Conservation (phyloP, 2,888 invertebrate species). For the Pristionchus mayeri region DNA sequence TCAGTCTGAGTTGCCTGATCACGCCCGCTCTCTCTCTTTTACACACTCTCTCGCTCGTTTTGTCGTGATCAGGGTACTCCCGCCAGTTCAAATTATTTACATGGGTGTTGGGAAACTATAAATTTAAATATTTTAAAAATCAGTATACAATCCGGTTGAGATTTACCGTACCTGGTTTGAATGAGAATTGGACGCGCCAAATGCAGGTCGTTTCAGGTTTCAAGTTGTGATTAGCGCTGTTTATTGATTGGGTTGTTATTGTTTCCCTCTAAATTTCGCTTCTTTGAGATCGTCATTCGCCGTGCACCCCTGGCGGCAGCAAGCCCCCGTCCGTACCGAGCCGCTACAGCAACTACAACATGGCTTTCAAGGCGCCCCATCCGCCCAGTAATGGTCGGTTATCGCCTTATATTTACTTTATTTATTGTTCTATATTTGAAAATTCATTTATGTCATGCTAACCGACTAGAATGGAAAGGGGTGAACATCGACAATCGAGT, state of each 20-base stretch:
- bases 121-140: no score
- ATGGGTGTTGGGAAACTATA: no score
- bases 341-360: background rate
- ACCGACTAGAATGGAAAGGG: background rate
- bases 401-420: background rate
- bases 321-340: background rate
- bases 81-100: no score
- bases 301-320: slow-evolving; percentile 28
- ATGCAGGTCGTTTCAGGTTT: background rate
- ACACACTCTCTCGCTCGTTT: no score
- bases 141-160: background rate
- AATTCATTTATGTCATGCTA: no score
- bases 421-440: background rate
- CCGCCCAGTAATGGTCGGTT: slow-evolving; percentile 36
- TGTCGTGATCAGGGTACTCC: no score
- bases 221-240: background rate
- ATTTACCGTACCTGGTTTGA: slow-evolving; percentile 28
- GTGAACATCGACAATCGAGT: background rate
- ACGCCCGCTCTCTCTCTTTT: no score
- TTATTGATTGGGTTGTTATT: slow-evolving; percentile 2
- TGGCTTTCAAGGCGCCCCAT: slow-evolving; percentile 47
- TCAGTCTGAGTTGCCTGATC: no score
- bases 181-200: background rate
- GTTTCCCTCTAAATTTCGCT: background rate
- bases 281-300: slow-evolving; percentile 26